Conservation (phyloP, 2,113 vertebrate genomes). For the Brienomyrus longianalis region DNA sequence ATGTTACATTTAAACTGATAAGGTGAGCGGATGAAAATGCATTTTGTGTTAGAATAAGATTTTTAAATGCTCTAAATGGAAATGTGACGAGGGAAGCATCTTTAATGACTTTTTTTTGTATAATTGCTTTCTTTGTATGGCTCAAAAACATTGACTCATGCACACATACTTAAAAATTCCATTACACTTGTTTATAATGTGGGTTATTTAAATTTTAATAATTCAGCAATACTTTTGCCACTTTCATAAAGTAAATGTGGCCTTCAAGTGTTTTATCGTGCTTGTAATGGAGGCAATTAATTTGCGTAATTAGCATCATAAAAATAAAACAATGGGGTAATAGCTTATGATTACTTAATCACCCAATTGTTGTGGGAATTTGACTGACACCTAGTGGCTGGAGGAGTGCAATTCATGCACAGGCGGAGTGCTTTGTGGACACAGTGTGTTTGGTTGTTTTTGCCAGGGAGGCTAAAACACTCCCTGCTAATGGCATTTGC, state of each 20-base stretch:
- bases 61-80: not conserved
- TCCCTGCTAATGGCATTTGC: slow-evolving; percentile 6
- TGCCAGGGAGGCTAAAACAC: not conserved
- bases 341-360: not conserved
- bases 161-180: slow-evolving; percentile 13
- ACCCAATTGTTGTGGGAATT: not conserved
- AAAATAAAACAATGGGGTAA: slow-evolving; percentile 10
- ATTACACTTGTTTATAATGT: slow-evolving; percentile 6
- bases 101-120: slow-evolving; percentile 5
- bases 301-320: slow-evolving; percentile 5
- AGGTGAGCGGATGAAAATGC: not conserved
- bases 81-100: not conserved
- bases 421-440: no score
- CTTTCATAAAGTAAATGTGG: slow-evolving; percentile 14
- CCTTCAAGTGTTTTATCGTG: slow-evolving; percentile 5
- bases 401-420: not conserved
- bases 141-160: slow-evolving; percentile 3
- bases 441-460: not conserved
- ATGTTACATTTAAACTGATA: slow-evolving; percentile 7
- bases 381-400: slow-evolving; percentile 8
- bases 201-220: slow-evolving; percentile 17
- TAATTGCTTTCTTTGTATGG: not conserved
- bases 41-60: not conserved
- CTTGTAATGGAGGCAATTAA: slow-evolving; percentile 1
- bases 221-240: slow-evolving; percentile 1